A percentile compares a stretch with the other conserved stretches of the same genome.
Conservation (phyloP, 2,113 vertebrate species). For the Apeltes quadracus region DNA sequence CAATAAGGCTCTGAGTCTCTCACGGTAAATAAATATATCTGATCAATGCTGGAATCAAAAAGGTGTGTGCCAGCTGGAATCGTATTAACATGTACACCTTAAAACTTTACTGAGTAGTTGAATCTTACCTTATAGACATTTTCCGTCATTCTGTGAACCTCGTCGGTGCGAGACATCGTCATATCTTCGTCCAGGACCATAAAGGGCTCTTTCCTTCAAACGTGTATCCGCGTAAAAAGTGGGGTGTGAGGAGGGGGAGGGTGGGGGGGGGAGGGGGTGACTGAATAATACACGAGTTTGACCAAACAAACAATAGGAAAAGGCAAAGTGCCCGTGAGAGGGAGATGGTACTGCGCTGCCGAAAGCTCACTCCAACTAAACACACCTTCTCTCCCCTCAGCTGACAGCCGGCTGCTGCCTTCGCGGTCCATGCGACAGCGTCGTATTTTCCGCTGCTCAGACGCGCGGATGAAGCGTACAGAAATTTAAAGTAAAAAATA, state of each 20-base stretch:
- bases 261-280: too few relatives aligned
- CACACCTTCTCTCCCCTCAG: constrained; percentile 67
- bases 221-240: constrained; percentile 69
- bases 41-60: not conserved
- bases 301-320: constrained; percentile 27
- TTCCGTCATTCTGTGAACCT: constrained; percentile 95
- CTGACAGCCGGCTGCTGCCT: constrained; percentile 65
- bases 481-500: not conserved
- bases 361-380: constrained; percentile 67
- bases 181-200: constrained; percentile 84
- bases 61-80: not conserved
- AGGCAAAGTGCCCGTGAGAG: constrained; percentile 29
- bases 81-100: not conserved
- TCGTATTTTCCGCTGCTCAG: not conserved
- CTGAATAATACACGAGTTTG: constrained; percentile 5
- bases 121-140: constrained; percentile 94
- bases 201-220: constrained; percentile 68
- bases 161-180: constrained; percentile 94
- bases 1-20: constrained; percentile 3
- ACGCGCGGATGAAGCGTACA: too few relatives aligned
- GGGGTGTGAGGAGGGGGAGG: too few relatives aligned
- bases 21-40: not conserved
- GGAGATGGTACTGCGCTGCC: constrained; percentile 44
- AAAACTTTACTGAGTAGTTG: constrained; percentile 71
- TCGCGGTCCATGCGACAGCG: constrained; percentile 5